phyloP scores from a whole-genome alignment of 2,797 vertebrate species.

The Chiropotes sagulatus region DNA sequence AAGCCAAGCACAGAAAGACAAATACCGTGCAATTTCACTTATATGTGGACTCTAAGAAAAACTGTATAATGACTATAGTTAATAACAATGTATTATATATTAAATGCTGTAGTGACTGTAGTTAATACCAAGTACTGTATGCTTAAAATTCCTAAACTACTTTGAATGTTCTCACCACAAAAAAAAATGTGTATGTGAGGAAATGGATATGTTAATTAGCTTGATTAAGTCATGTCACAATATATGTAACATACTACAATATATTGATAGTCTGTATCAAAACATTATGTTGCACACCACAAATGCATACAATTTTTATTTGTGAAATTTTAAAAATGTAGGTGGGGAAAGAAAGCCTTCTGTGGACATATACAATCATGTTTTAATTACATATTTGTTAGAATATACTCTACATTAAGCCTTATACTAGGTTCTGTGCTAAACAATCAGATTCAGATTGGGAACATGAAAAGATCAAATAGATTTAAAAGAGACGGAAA shows the following conservation, averaged over 20 bases:
- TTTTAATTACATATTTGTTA: neutral
- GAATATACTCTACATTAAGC: too few relatives aligned
- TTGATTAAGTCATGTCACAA: neutral
- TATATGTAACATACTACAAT: neutral
- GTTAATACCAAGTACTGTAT: neutral
- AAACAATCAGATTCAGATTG: neutral
- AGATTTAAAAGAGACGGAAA: neutral
- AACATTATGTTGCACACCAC: too few relatives aligned
- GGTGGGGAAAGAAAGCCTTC: neutral
- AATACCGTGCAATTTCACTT: neutral
- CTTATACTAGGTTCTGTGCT: neutral
- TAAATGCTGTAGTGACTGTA: neutral
- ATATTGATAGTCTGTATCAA: neutral
- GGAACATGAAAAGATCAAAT: neutral
- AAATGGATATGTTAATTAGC: neutral
- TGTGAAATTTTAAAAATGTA: neutral
- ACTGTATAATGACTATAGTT: neutral
- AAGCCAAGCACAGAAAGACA: neutral
- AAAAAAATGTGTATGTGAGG: neutral
- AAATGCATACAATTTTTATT: neutral
- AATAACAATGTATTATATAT: neutral
- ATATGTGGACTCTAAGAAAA: neutral
- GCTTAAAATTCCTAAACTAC: neutral
- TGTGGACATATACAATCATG: neutral
- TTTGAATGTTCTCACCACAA: neutral